Percentiles rank a stretch among this genome's conserved stretches.
Evolutionary conservation across 2,113 vertebrate genomes (phyloP).

Genomic region (Mustela lutreola): DNA sequence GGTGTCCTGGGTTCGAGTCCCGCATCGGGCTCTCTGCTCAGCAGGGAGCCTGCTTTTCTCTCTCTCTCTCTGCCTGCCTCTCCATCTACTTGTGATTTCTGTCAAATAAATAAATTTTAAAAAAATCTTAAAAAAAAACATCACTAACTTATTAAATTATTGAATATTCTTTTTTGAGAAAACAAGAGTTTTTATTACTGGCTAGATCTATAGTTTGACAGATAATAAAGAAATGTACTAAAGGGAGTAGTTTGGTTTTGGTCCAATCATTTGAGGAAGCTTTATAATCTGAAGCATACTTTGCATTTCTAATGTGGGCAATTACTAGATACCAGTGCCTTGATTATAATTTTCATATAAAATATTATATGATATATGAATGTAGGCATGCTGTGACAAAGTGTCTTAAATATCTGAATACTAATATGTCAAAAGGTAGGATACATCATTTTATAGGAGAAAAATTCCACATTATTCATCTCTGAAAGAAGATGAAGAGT

Average conservation of each 20-base stretch:
- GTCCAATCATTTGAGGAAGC: neutral
- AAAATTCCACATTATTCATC: neutral
- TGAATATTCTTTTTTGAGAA: neutral
- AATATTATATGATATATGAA: neutral
- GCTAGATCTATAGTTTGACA: neutral
- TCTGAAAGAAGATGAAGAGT: neutral
- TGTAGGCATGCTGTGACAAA: neutral
- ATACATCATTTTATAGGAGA: neutral
- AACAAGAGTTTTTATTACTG: neutral
- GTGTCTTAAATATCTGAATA: neutral
- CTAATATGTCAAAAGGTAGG: neutral
- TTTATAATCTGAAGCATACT: conserved; percentile 21
- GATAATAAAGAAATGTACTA: neutral
- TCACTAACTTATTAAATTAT: neutral
- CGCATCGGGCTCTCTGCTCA: too few relatives aligned
- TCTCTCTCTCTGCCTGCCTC: too few relatives aligned
- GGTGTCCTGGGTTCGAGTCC: too few relatives aligned
- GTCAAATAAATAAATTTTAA: too few relatives aligned
- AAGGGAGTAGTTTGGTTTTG: neutral
- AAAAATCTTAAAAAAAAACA: neutral
- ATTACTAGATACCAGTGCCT: neutral
- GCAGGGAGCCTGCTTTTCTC: too few relatives aligned
- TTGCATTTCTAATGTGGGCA: conserved; percentile 34
- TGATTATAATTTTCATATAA: neutral
- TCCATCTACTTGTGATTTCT: too few relatives aligned